Evolutionary conservation across 37 sponge, comb jelly and placozoan species (phyloP).

Genomic region (Dysidea cf. avara): DNA sequence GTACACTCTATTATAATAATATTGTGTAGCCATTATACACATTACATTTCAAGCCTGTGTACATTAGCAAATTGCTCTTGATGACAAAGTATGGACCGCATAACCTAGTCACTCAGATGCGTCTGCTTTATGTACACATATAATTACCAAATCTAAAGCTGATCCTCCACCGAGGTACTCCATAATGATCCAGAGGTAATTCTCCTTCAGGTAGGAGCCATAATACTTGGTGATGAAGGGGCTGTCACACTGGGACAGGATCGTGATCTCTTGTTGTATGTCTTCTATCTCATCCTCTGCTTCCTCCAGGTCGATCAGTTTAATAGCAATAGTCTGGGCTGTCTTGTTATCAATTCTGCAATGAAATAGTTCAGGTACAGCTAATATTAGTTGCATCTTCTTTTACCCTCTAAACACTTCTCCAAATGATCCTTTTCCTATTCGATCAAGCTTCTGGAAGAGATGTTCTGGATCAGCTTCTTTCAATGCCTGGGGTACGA

Average conservation of each 20-base stretch:
- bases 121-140: too few relatives aligned
- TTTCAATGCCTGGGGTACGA: neutral
- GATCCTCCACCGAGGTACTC: conserved; percentile 98
- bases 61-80: too few relatives aligned
- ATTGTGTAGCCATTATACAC: too few relatives aligned
- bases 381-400: neutral
- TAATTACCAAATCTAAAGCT: conserved; percentile 82
- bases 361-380: neutral
- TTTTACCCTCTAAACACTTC: conserved; percentile 95
- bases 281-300: conserved; percentile 98
- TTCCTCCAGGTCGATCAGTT: conserved; percentile 95
- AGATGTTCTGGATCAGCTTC: conserved; percentile 82
- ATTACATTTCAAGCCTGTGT: too few relatives aligned
- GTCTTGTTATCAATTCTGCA: conserved; percentile 85
- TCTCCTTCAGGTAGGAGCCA: conserved; percentile 94
- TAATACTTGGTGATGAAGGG: conserved; percentile 83
- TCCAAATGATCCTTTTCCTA: conserved; percentile 95
- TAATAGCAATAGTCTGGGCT: conserved; percentile 88
- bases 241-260: conserved; percentile 95
- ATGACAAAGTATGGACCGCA: too few relatives aligned
- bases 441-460: conserved; percentile 83
- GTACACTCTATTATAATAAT: too few relatives aligned
- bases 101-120: too few relatives aligned
- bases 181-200: conserved; percentile 94
- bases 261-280: conserved; percentile 92